Conservation (phyloP, 2,113 vertebrate species). For the Trochalopteron elliotii region DNA sequence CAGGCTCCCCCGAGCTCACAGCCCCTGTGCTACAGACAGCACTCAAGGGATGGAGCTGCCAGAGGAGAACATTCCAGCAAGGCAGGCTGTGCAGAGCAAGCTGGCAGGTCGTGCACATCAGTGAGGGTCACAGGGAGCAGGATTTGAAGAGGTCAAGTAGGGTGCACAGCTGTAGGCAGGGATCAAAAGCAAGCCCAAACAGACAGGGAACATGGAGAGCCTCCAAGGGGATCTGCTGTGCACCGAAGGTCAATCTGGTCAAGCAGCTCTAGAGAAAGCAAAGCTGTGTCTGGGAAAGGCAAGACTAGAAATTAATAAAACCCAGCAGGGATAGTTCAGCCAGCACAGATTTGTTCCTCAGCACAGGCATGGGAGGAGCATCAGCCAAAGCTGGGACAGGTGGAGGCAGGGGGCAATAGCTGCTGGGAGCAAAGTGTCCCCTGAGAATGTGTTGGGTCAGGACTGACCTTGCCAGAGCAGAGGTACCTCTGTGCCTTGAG, state of each 20-base stretch:
- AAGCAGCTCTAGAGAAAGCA: neutral
- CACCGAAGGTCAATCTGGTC: neutral
- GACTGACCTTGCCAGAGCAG: neutral
- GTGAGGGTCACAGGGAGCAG: neutral
- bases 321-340: neutral
- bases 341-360: neutral
- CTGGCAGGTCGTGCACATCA: neutral
- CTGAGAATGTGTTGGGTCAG: neutral
- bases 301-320: constrained; percentile 21
- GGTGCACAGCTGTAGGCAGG: neutral
- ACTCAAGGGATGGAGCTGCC: neutral
- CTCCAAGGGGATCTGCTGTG: neutral
- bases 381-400: constrained; percentile 7
- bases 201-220: neutral
- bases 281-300: neutral
- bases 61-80: neutral
- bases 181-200: neutral
- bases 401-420: neutral
- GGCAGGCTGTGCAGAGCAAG: neutral
- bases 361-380: neutral
- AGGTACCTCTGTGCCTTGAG: neutral
- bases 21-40: accelerated
- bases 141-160: neutral
- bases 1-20: neutral
- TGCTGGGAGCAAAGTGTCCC: neutral